Evolutionary conservation across 2,888 invertebrate genomes (phyloP).

Genomic region (Exocentrus adspersus): DNA sequence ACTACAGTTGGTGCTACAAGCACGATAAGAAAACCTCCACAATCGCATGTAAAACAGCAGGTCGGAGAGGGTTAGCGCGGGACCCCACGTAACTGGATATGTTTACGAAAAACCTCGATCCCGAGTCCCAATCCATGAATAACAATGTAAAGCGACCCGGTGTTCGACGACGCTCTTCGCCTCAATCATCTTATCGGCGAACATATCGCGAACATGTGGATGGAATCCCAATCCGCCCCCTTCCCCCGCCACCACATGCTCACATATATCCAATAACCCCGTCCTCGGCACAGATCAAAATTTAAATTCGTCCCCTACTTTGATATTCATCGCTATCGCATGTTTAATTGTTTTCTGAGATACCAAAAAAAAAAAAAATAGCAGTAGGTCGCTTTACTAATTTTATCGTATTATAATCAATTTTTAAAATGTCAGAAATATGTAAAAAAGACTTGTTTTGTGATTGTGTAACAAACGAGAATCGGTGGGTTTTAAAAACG

Average conservation of each 20-base stretch:
- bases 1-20: background rate
- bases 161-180: conserved; percentile 23
- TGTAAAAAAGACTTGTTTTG: too few species aligned
- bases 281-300: conserved; percentile 43
- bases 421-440: too few species aligned
- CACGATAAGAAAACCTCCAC: background rate
- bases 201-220: conserved; percentile 56
- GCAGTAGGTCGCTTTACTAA: too few species aligned
- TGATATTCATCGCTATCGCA: conserved; percentile 38
- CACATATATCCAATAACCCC: conserved; percentile 44
- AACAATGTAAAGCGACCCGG: conserved; percentile 47
- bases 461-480: too few species aligned
- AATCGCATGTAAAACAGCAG: conserved; percentile 13
- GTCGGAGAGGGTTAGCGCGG: conserved; percentile 28
- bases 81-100: conserved; percentile 50
- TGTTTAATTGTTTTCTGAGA: conserved; percentile 24
- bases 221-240: conserved; percentile 44
- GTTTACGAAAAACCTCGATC: conserved; percentile 51
- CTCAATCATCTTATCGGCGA: conserved; percentile 52
- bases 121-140: conserved; percentile 53
- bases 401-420: too few species aligned
- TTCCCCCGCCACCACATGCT: conserved; percentile 35
- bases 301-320: conserved; percentile 46
- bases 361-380: conserved; percentile 1
- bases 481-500: too few species aligned